phyloP scores from a whole-genome alignment of 2,797 vertebrate genomes.

The Pangasius mekongensis region DNA sequence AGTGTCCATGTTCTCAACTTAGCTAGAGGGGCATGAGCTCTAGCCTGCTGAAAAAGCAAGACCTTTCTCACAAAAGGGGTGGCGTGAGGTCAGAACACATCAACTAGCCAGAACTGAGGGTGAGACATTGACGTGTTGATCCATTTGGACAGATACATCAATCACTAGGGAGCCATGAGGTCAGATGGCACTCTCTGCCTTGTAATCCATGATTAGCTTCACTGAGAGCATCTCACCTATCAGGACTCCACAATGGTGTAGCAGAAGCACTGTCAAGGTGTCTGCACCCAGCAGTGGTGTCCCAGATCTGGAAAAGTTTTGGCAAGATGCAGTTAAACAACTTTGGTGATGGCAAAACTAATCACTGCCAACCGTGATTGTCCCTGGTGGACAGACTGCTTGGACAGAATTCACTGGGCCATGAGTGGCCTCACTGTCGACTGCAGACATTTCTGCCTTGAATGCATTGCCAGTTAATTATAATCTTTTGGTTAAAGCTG shows the following conservation, averaged over 20 bases:
- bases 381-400: neutral
- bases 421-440: neutral
- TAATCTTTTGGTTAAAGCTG: neutral
- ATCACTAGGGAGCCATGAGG: neutral
- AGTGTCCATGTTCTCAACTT: neutral
- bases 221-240: neutral
- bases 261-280: neutral
- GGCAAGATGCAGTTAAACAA: neutral
- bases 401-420: neutral
- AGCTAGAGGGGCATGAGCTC: neutral
- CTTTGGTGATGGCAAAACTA: neutral
- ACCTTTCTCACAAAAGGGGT: neutral
- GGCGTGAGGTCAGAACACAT: neutral
- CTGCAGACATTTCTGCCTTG: neutral
- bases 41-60: neutral
- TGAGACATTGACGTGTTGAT: neutral
- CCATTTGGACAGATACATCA: neutral
- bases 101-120: neutral
- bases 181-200: neutral
- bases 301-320: neutral
- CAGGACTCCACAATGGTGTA: neutral
- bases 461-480: neutral
- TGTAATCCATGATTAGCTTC: neutral
- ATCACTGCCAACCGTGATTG: neutral
- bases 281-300: neutral